Base-by-base conservation (phyloP, 2,113 vertebrate genomes). In the Nibea albiflora region DNA sequence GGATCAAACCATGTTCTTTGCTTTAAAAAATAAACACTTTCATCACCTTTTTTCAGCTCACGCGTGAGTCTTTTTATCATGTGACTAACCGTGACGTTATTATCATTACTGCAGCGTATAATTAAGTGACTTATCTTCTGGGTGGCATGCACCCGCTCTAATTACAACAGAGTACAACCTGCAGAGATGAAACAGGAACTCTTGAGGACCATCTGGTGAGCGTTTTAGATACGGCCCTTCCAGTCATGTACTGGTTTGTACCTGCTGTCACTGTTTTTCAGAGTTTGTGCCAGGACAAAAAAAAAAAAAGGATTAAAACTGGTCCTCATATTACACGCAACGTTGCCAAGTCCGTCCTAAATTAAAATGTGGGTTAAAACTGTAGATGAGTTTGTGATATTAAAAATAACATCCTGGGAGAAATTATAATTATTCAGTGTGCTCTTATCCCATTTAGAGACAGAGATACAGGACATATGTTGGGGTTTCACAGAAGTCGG, bases 211-310 rank as follows among this genome's bases (percentile, higher is more conserved):
- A 80, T 86, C 77, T 86, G 89, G 24, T 83, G 42, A 78, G 64
- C 11, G 9, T 61, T 90, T 80, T 57, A 66, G 54, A 83, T 61
- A 69, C 17, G 0, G 42, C 53, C 47, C 63, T 76, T 61, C 19
- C 60, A 71, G 58, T 74, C 83, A 70, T 81, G 81, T 52, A 56
- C 64, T 54, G 68, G 60, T 82, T 84, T 80, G 75, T 82, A 84
- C 75, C 86, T 90, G 86, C 86, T 90, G 81, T 76, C 9, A 5
- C 70, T 81, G 81, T 81, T 88, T 78, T 75, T 88, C 24, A 76
- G 56, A 81, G 42, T 70, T 62, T 76, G 58, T 68, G 78, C 83
- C 83, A 90, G 24, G 46, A 74, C 28, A 15, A 28, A 28, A 17
- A 26, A 35, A 20, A 56, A 49, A 68, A 49, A 65, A 10, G 88